Evolutionary conservation across 2,888 invertebrate genomes (phyloP).

Genomic region (Eucriotettix oculatus): DNA sequence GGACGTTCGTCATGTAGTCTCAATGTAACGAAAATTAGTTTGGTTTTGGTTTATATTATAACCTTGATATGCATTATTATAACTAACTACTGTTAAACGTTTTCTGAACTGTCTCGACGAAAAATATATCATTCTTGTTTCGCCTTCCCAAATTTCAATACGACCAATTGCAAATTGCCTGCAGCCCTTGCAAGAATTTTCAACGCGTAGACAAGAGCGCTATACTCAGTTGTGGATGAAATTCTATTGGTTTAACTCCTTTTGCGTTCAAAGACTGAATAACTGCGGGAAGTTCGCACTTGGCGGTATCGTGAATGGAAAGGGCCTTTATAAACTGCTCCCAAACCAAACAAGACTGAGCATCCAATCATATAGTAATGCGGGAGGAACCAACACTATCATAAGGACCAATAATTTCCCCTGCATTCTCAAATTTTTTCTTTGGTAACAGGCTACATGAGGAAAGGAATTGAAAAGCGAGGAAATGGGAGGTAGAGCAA

Average conservation of each 20-base stretch:
- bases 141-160: not conserved
- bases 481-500: too few relatives aligned
- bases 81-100: too few relatives aligned
- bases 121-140: too few relatives aligned
- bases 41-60: too few relatives aligned
- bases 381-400: too few relatives aligned
- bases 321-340: not conserved
- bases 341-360: not conserved
- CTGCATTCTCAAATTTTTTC: too few relatives aligned
- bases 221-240: not conserved
- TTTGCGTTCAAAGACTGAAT: not conserved
- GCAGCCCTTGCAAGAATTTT: not conserved
- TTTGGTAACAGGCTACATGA: too few relatives aligned
- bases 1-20: too few relatives aligned
- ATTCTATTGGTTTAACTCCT: not conserved
- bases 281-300: not conserved
- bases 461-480: too few relatives aligned
- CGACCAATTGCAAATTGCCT: not conserved
- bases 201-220: not conserved
- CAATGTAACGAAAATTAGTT: too few relatives aligned
- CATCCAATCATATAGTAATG: not conserved
- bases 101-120: not conserved
- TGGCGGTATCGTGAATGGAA: not conserved
- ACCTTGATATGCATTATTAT: too few relatives aligned
- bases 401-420: too few relatives aligned